Evolutionary conservation across 2,113 vertebrate genomes (phyloP), one percentile per base, ranked within the genome.

Genomic region (Zapus hudsonius): DNA sequence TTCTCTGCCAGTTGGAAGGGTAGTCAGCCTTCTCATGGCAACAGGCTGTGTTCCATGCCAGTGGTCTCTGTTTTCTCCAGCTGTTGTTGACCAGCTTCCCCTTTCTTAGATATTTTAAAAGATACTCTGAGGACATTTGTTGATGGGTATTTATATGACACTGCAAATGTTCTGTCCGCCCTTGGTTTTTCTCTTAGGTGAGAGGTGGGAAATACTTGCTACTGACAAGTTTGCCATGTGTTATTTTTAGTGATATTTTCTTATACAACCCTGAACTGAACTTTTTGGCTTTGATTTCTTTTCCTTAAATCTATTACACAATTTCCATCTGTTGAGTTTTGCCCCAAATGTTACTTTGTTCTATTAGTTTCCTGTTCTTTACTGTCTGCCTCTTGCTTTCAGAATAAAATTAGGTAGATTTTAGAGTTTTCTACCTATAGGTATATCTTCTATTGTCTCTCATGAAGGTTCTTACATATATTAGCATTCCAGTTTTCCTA

Each of bases 231-330:
- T 72, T 73, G 5, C 29, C 69, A 69, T 38, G 27, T 73, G n/a
- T 81, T 74, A 81, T 93, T 88, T 76, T 91, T 22, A 29, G 6
- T 82, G 57, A 76, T 27, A 59, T 72, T 85, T 92, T 85, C 57
- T 73, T 63, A 16, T 42, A 44, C 29, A 85, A 7, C n/a, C 67
- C 63, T 7, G n/a, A 69, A 84, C 40, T 61, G 59, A 82, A 76
- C 19, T 86, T 91, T 67, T n/a, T 78, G 31, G 57, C 55, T 63
- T 89, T 67, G 29, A 33, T 70, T 88, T 82, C 38, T 55, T 44
- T 82, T 19, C 25, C 12, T 86, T 82, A 25, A n/a, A 12, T 38
- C 76, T 57, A 4, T 67, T 78, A 64, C 73, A 36, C 44, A 23
- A 75, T 17, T 91, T 93, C 23, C 42, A 88, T 87, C 67, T 91